Evolutionary conservation across 2,888 invertebrate species (phyloP).

Genomic region (Microplitis manilae): DNA sequence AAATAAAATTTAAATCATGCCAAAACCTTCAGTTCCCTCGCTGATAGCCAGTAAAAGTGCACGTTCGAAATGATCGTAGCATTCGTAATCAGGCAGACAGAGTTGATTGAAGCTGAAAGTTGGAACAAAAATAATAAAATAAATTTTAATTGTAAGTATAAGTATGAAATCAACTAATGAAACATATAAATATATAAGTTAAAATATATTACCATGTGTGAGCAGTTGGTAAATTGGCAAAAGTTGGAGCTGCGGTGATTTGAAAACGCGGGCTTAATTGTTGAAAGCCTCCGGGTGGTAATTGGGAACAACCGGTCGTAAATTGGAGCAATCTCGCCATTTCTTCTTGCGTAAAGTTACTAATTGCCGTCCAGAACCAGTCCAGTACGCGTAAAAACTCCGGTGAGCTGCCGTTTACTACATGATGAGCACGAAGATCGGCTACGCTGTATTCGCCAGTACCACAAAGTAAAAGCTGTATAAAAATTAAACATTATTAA

Average conservation of each 20-base stretch:
- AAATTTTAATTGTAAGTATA: too few relatives aligned
- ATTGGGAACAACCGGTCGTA: conserved; percentile 92
- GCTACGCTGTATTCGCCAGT: conserved; percentile 92
- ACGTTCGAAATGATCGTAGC: conserved; percentile 93
- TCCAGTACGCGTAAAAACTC: conserved; percentile 89
- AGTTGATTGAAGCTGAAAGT: conserved; percentile 91
- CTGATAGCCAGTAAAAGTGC: conserved; percentile 92
- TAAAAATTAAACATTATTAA: conserved; percentile 46
- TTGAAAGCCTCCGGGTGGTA: conserved; percentile 91
- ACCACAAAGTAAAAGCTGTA: conserved; percentile 90
- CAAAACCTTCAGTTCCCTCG: conserved; percentile 96
- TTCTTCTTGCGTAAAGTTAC: conserved; percentile 92
- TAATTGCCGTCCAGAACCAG: conserved; percentile 93
- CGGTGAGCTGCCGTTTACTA: conserved; percentile 84
- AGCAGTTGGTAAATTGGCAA: conserved; percentile 92
- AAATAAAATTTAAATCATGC: conserved; percentile 75
- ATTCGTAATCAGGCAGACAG: conserved; percentile 94
- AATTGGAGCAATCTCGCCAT: conserved; percentile 94
- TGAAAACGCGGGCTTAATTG: conserved; percentile 94
- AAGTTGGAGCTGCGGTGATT: conserved; percentile 90
- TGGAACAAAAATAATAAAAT: conserved; percentile 44
- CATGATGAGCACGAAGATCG: conserved; percentile 92
- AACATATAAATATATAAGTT: not conserved
- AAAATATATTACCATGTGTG: conserved; percentile 84
- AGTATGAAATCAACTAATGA: not conserved